Evolutionary conservation across 2,113 vertebrate genomes (phyloP).

Genomic region (Nothobranchius furzeri): DNA sequence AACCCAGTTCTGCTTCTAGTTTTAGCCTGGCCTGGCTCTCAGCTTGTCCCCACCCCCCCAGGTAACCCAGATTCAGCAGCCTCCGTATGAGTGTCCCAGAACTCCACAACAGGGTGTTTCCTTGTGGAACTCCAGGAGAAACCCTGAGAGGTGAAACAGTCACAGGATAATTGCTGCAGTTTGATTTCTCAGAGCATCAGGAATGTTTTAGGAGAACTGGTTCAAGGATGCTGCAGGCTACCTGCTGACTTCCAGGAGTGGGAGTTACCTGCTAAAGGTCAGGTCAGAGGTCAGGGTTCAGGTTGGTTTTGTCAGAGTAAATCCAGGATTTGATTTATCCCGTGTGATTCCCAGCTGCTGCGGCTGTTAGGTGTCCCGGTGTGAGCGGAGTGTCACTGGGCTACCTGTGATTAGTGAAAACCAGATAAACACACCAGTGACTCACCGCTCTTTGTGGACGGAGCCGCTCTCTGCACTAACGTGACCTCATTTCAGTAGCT

Average conservation of each 20-base stretch:
- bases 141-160: constrained; percentile 56
- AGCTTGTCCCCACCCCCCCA: neutral
- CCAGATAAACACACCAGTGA: constrained; percentile 44
- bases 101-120: constrained; percentile 59
- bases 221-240: constrained; percentile 24
- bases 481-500: constrained; percentile 46
- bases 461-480: constrained; percentile 29
- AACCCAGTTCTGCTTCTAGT: constrained; percentile 5
- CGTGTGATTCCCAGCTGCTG: constrained; percentile 4
- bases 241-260: neutral
- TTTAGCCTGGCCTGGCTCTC: constrained; percentile 22
- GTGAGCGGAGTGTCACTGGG: constrained; percentile 29
- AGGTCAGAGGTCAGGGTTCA: constrained; percentile 27
- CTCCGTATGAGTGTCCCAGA: constrained; percentile 40
- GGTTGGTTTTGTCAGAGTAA: neutral
- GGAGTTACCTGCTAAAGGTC: neutral
- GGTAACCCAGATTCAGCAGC: constrained; percentile 57
- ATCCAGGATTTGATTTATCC: constrained; percentile 22
- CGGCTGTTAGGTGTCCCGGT: constrained; percentile 37
- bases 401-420: constrained; percentile 47
- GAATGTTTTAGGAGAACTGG: constrained; percentile 16
- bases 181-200: constrained; percentile 17
- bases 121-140: constrained; percentile 62
- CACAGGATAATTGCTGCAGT: constrained; percentile 41
- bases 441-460: constrained; percentile 37